phyloP scores from a whole-genome alignment of 2,797 vertebrate species.

The Sebastes cheni region DNA sequence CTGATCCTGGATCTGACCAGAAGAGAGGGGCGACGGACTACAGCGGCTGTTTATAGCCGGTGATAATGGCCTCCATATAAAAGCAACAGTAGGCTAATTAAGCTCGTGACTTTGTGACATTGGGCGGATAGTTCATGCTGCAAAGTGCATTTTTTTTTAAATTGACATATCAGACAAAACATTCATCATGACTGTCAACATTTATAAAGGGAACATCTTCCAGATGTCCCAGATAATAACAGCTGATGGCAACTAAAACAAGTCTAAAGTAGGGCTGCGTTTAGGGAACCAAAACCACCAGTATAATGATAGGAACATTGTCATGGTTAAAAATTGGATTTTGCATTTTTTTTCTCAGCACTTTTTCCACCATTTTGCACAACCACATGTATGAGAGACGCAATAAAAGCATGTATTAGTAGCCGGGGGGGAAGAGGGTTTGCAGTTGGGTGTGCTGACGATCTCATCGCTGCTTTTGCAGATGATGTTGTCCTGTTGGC shows the following conservation, averaged over 20 bases:
- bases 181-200: neutral
- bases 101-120: constrained; percentile 54
- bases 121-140: constrained; percentile 28
- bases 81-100: constrained; percentile 80
- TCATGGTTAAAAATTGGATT: neutral
- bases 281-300: neutral
- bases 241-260: neutral
- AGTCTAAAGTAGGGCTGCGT: neutral
- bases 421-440: too few species aligned
- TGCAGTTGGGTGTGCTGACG: too few species aligned
- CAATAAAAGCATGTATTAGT: neutral
- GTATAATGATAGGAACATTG: neutral
- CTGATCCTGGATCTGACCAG: constrained; percentile 67
- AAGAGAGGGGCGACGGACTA: constrained; percentile 62
- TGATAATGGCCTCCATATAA: constrained; percentile 84
- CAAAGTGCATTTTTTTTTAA: constrained; percentile 19
- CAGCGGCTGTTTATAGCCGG: constrained; percentile 81
- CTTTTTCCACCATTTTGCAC: neutral
- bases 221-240: neutral
- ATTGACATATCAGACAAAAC: neutral
- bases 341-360: neutral
- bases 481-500: too few species aligned
- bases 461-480: too few species aligned
- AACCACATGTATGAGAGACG: neutral
- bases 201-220: neutral